phyloP scores from a whole-genome alignment of 2,797 vertebrate species.

The Microhierax caerulescens region DNA sequence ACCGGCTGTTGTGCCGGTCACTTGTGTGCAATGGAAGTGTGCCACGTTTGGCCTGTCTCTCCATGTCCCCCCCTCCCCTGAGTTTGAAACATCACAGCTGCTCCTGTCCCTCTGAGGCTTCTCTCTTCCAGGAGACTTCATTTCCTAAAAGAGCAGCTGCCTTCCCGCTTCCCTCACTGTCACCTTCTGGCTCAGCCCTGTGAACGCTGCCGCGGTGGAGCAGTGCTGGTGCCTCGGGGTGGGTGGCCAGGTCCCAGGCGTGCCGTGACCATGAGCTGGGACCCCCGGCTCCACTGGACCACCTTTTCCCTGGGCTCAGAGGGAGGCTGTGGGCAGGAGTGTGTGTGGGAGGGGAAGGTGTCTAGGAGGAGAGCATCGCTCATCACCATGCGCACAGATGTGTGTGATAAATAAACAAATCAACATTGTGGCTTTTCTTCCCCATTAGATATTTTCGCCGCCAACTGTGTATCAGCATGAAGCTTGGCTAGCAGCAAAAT shows the following conservation, averaged over 20 bases:
- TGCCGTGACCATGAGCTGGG: accelerated
- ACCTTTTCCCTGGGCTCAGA: not conserved
- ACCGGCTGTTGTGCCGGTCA: accelerated
- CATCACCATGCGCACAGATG: accelerated
- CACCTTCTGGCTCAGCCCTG: not conserved
- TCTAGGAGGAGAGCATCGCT: not conserved
- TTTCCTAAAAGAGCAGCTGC: not conserved
- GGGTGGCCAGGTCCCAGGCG: accelerated
- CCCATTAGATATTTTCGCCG: not conserved
- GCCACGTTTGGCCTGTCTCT: not conserved
- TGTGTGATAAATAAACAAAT: not conserved
- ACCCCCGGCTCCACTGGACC: not conserved
- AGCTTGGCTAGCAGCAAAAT: not conserved
- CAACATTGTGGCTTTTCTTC: not conserved
- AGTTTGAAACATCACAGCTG: not conserved
- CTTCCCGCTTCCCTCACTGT: not conserved
- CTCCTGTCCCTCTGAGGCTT: not conserved
- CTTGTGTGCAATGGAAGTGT: not conserved
- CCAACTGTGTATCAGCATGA: not conserved
- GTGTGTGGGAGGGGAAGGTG: accelerated
- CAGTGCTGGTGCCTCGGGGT: not conserved
- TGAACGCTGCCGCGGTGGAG: accelerated
- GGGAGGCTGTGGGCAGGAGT: not conserved
- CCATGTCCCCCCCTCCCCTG: too few species aligned
- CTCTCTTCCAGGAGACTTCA: not conserved